phyloP scores from a whole-genome alignment of 1,140 invertebrate genomes.

The Pseudomyrmex pallidus region DNA sequence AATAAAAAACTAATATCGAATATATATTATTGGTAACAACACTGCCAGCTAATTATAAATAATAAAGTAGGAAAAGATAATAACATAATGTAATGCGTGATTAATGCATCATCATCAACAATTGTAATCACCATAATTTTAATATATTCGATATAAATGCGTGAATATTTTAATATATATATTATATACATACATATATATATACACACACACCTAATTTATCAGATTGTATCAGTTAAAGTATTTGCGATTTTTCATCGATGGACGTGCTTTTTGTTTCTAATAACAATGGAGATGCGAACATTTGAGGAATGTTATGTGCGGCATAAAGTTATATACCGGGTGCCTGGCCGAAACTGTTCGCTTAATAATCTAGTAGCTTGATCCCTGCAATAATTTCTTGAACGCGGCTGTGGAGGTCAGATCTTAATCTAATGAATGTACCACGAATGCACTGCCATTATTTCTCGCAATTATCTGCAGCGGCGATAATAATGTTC shows the following conservation, averaged over 20 bases:
- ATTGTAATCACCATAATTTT: background rate
- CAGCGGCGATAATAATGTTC: conserved; percentile 47
- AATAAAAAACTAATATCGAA: conserved; percentile 27
- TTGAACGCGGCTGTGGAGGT: conserved; percentile 49
- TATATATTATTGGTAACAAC: conserved; percentile 27
- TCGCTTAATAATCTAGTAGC: conserved; percentile 63
- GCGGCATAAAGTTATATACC: conserved; percentile 37
- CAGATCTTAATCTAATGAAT: conserved; percentile 72
- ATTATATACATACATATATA: too few species aligned
- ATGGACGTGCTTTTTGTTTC: background rate
- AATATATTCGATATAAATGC: background rate
- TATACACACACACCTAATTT: too few species aligned
- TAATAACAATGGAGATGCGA: conserved; percentile 16
- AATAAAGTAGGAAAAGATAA: conserved; percentile 33
- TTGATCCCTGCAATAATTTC: conserved; percentile 66
- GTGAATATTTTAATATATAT: too few species aligned
- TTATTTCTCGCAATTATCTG: conserved; percentile 69
- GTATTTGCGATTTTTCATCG: background rate
- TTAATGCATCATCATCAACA: conserved; percentile 1
- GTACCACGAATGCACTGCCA: conserved; percentile 53
- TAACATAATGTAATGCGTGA: conserved; percentile 29
- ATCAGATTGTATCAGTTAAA: background rate
- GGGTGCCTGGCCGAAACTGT: conserved; percentile 34
- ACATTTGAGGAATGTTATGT: conserved; percentile 21
- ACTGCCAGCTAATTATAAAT: conserved; percentile 33